phyloP scores from a whole-genome alignment of 1,140 invertebrate genomes.

The Pinna nobilis region DNA sequence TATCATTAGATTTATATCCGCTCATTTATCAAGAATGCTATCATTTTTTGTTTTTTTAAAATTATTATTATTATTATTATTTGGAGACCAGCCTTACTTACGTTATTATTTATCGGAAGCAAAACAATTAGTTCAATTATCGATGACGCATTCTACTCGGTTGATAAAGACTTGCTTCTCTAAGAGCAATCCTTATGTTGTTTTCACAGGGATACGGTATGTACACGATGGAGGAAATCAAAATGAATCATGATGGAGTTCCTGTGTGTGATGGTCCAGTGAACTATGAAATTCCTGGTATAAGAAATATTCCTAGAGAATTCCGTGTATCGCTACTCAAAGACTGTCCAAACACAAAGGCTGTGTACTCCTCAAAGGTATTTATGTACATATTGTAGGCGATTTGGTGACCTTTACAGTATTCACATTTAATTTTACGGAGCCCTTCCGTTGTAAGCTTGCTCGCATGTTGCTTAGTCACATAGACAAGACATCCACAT shows the following conservation, averaged over 20 bases:
- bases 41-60: too few species aligned
- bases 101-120: not conserved
- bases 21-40: too few species aligned
- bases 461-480: too few species aligned
- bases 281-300: conserved; percentile 93
- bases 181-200: too few species aligned
- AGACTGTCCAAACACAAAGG: conserved; percentile 88
- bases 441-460: too few species aligned
- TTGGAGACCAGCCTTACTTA: too few species aligned
- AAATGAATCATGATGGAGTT: conserved; percentile 87
- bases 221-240: conserved; percentile 91
- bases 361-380: conserved; percentile 95
- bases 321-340: conserved; percentile 94
- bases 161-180: too few species aligned
- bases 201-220: conserved; percentile 88
- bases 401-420: not conserved
- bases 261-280: conserved; percentile 90
- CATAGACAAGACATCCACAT: too few species aligned
- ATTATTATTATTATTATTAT: too few species aligned
- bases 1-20: too few species aligned
- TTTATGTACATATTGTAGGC: not conserved
- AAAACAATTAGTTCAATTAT: too few species aligned
- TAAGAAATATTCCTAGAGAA: conserved; percentile 88
- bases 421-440: not conserved
- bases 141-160: too few species aligned